phyloP scores from a whole-genome alignment of 2,797 vertebrate genomes.

The Pachyuromys duprasi region DNA sequence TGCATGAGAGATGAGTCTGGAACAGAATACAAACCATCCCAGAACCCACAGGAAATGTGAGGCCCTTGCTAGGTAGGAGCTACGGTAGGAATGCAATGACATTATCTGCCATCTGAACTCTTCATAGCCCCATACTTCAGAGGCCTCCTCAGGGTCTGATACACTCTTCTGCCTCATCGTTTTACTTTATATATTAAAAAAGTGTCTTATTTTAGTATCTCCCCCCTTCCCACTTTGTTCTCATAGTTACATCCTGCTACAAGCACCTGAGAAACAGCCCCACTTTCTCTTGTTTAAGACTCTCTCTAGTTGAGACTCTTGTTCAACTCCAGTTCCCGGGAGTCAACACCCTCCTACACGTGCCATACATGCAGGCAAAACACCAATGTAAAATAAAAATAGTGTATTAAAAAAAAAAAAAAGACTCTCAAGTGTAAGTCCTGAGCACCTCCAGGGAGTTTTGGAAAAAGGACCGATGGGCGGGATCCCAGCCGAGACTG shows the following conservation, averaged over 20 bases:
- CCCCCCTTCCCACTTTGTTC: background rate
- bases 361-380: too few relatives aligned
- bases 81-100: background rate
- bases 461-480: background rate
- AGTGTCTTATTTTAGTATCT: background rate
- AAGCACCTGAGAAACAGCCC: slow-evolving; percentile 19
- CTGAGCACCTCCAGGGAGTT: background rate
- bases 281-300: background rate
- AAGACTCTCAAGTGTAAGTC: background rate
- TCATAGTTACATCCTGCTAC: background rate
- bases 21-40: background rate
- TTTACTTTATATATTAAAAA: slow-evolving; percentile 26
- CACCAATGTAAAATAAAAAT: background rate
- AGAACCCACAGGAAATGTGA: slow-evolving; percentile 45
- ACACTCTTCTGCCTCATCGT: background rate
- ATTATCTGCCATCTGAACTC: background rate
- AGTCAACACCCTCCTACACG: too few relatives aligned
- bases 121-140: background rate
- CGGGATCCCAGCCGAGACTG: background rate
- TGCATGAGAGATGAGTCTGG: background rate
- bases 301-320: too few relatives aligned
- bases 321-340: too few relatives aligned
- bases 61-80: slow-evolving; percentile 35
- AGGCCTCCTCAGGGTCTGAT: background rate
- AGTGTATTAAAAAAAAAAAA: too few relatives aligned